phyloP scores from a whole-genome alignment of 2,888 invertebrate species.

The Erebia epiphron region DNA sequence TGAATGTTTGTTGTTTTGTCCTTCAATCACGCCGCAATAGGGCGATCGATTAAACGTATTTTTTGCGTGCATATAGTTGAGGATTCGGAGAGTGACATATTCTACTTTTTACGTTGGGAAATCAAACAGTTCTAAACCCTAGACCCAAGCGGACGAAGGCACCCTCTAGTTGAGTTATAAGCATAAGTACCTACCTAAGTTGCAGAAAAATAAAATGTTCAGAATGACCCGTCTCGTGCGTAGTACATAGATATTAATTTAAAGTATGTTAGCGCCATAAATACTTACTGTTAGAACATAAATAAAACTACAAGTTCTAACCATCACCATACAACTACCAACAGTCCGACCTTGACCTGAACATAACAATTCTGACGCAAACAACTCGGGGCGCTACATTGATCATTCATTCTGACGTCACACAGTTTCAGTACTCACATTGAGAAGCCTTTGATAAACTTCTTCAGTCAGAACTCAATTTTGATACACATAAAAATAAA shows the following conservation, averaged over 20 bases:
- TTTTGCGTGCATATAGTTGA: no score
- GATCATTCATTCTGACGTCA: slow-evolving; percentile 18
- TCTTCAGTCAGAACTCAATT: not conserved
- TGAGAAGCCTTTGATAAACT: slow-evolving; percentile 1
- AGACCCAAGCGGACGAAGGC: no score
- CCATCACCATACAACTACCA: slow-evolving; percentile 3
- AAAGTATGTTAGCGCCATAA: not conserved
- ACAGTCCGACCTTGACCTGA: slow-evolving; percentile 22
- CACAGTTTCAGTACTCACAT: slow-evolving; percentile 8
- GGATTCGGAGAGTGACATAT: no score
- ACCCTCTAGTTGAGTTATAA: no score
- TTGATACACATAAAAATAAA: not conserved
- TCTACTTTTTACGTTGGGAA: no score
- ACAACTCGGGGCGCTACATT: slow-evolving; percentile 7
- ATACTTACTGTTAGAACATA: not conserved
- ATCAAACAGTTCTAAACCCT: no score
- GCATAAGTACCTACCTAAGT: no score
- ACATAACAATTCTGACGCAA: slow-evolving; percentile 23
- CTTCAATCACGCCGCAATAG: no score
- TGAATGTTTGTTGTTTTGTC: no score
- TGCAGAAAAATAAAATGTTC: no score
- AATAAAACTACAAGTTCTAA: not conserved
- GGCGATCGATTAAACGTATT: no score
- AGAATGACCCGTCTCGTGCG: not conserved
- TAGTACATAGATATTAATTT: not conserved